Conservation (phyloP, 1,140 invertebrate genomes). For the Philotrypesis tridentata region DNA sequence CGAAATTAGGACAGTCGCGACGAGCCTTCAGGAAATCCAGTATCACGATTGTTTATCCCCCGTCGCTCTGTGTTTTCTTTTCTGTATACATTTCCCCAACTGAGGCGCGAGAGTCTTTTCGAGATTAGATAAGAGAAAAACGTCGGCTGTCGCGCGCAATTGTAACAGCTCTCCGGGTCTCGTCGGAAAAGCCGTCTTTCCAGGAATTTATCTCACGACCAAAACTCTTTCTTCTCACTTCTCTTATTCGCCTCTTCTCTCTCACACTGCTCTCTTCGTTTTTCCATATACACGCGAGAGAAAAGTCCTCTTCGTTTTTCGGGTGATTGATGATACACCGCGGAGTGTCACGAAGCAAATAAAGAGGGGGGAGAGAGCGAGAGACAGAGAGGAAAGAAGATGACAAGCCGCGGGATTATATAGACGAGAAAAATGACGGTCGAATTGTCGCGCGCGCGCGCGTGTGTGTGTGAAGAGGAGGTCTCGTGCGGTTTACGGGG, state of each 20-base stretch:
- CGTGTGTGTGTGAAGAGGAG: neutral
- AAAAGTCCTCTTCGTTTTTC: slow-evolving; percentile 22
- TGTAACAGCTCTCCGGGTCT: slow-evolving; percentile 2
- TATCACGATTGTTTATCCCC: neutral
- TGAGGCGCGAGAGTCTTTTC: neutral
- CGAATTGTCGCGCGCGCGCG: too few species aligned
- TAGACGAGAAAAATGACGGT: slow-evolving; percentile 33
- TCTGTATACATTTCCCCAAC: neutral
- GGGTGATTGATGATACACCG: slow-evolving; percentile 28
- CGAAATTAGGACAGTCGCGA: too few species aligned
- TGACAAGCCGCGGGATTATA: slow-evolving; percentile 27
- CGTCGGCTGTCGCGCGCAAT: neutral
- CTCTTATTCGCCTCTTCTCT: neutral
- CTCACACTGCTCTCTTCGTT: too few species aligned
- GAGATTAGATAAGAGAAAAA: slow-evolving; percentile 18
- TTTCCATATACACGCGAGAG: neutral
- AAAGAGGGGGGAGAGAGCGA: neutral
- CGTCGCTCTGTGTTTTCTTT: neutral
- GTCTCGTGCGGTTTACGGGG: neutral
- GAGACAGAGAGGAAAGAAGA: neutral
- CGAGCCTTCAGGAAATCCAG: neutral
- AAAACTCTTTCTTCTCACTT: neutral
- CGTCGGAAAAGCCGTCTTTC: neutral
- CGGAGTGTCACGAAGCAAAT: slow-evolving; percentile 2
- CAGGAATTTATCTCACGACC: slow-evolving; percentile 3